Evolutionary conservation across 64 coral and sea anemone genomes (phyloP).

Genomic region (Stichodactyla mertensii): DNA sequence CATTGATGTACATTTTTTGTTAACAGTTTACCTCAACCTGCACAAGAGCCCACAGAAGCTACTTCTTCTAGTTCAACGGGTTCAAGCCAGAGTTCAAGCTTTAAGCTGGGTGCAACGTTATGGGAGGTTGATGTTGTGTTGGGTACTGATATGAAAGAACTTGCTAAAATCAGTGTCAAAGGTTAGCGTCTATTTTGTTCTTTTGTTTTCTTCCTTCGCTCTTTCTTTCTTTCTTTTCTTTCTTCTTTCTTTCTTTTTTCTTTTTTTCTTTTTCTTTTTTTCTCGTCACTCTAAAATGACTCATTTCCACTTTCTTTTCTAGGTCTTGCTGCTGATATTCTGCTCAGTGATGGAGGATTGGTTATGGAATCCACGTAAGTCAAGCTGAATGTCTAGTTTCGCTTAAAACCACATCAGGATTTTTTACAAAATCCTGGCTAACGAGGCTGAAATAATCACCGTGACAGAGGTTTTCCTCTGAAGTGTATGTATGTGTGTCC

Average conservation of each 20-base stretch:
- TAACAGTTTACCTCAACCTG: background rate
- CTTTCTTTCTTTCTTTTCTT: background rate
- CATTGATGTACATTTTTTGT: background rate
- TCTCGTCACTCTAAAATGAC: background rate
- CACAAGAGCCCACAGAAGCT: background rate
- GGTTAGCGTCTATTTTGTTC: conserved; percentile 1
- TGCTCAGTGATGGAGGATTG: conserved; percentile 54
- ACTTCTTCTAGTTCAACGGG: background rate
- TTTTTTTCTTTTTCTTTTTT: background rate
- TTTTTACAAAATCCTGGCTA: too few relatives aligned
- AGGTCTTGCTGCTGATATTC: conserved; percentile 67
- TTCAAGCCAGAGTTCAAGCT: conserved; percentile 12
- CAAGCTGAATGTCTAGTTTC: background rate
- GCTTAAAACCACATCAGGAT: too few relatives aligned
- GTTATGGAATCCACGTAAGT: conserved; percentile 66
- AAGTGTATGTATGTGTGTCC: too few relatives aligned
- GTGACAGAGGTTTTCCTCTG: too few relatives aligned
- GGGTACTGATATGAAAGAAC: background rate
- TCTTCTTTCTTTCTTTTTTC: background rate
- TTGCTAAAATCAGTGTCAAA: conserved; percentile 32
- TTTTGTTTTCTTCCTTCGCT: background rate
- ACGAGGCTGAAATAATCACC: too few relatives aligned
- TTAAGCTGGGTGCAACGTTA: conserved; percentile 33
- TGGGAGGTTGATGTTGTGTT: conserved; percentile 45
- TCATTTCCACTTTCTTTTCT: background rate